Conservation (phyloP, 2,888 invertebrate species). For the Arenicola marina region DNA sequence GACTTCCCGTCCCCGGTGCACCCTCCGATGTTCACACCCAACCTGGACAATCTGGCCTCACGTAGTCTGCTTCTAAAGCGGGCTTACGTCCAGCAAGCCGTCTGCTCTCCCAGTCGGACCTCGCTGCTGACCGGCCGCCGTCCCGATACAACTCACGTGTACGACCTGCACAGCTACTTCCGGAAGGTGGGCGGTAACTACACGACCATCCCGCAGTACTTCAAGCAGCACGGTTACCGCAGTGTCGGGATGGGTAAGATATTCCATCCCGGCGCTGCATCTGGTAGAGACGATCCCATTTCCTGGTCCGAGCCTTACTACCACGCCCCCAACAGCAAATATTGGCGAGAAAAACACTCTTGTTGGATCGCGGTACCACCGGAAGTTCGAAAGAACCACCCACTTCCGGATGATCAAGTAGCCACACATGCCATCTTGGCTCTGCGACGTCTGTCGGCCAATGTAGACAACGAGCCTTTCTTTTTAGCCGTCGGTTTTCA, state of each 20-base stretch:
- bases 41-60: constrained; percentile 36
- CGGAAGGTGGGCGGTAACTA: constrained; percentile 23
- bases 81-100: constrained; percentile 37
- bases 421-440: no score
- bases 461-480: constrained; percentile 1
- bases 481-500: constrained; percentile 23
- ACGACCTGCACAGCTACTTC: constrained; percentile 30
- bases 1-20: constrained; percentile 36
- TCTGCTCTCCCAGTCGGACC: constrained; percentile 32
- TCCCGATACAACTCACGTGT: constrained; percentile 31
- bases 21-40: constrained; percentile 37
- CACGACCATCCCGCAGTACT: constrained; percentile 27
- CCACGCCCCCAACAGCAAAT: not conserved
- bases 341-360: no score
- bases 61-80: constrained; percentile 34
- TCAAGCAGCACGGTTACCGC: constrained; percentile 24
- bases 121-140: constrained; percentile 30
- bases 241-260: constrained; percentile 25
- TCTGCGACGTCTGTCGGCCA: not conserved
- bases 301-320: constrained; percentile 40
- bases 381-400: no score
- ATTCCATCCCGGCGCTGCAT: constrained; percentile 25
- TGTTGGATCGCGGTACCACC: no score
- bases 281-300: constrained; percentile 70
- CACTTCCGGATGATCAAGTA: no score